These are phyloP conservation scores for Nymphalis c-album DNA, from an alignment of 2,888 invertebrate genomes.

Conservation along the genomic window DNA sequence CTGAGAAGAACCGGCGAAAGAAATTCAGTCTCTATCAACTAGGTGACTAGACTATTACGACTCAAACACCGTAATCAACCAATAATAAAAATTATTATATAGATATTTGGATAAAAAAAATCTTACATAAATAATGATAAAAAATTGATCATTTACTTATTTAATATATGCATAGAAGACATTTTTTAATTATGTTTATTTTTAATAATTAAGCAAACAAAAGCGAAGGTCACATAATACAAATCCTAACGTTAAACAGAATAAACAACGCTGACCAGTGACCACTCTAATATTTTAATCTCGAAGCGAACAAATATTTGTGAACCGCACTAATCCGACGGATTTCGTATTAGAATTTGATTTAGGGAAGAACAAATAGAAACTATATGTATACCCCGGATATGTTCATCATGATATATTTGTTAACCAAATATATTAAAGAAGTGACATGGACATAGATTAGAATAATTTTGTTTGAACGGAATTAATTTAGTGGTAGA, in stretches of 20 bases:
- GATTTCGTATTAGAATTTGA: constrained; percentile 39
- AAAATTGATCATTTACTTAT: not conserved
- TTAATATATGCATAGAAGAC: not conserved
- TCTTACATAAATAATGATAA: too few species aligned
- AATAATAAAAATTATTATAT: too few species aligned
- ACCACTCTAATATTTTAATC: constrained; percentile 68
- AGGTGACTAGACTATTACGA: too few species aligned
- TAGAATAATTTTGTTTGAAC: too few species aligned
- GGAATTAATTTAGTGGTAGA: too few species aligned
- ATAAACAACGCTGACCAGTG: constrained; percentile 59
- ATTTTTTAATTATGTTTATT: constrained; percentile 20
- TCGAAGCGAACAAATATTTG: constrained; percentile 59
- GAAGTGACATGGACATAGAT: too few species aligned
- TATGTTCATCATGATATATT: constrained; percentile 13
- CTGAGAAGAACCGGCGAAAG: too few species aligned
- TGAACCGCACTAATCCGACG: constrained; percentile 42
- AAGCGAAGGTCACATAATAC: constrained; percentile 34
- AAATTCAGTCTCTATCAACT: too few species aligned
- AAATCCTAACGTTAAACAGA: constrained; percentile 45
- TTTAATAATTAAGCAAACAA: constrained; percentile 31
- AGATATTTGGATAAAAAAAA: too few species aligned
- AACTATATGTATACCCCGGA: constrained; percentile 35
- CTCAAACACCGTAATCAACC: too few species aligned
- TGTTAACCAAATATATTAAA: not conserved
- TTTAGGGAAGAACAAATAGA: constrained; percentile 32